Evolutionary conservation across 2,113 vertebrate genomes (phyloP), one percentile per base, ranked within the genome.

Genomic region (Daubentonia madagascariensis): DNA sequence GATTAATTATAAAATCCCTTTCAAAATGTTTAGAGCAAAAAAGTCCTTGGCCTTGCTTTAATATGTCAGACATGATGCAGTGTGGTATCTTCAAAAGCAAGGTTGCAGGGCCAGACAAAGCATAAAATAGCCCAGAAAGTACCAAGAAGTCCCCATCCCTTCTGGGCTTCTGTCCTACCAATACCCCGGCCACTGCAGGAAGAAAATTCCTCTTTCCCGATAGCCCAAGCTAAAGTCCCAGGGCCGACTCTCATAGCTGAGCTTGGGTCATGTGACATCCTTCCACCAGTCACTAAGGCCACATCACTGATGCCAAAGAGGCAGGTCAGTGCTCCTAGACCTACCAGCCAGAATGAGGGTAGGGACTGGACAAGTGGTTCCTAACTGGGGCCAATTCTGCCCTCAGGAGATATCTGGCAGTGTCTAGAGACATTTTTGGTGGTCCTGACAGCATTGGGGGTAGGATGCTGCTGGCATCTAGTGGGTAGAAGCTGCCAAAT

Each of bases 341-440:
- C 57, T 3, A 17, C 1, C 9, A 0, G 0, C 22, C 5, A 14
- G 18, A 8, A 25, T 80, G 2, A 8, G 11, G 5, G 12, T 8
- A 30, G 72, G 73, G 12, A 5, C 63, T 50, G n/a, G 45, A 43
- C 52, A 40, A 23, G n/a, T 25, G 18, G 28, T 40, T 73, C 40
- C 45, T 48, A 14, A 1, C 17, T 17, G 35, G 37, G 35, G 30
- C 23, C 37, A 45, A 78, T 45, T 45, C 67, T 78, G 52, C 20
- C 3, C 7, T 2, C 65, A 30, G n/a, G 3, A 11, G 25, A 65
- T 28, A 30, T 30, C n/a, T 63, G 17, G 9, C 18, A 23, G 32
- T 50, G 35, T 23, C n/a, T 73, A 4, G 61, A 84, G 85, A 73
- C 25, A 2, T 67, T 48, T 85, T 79, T 85, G 45, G 25, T 87